Evolutionary conservation across 2,888 invertebrate species (phyloP).

Genomic region (Napeogenes sylphis): DNA sequence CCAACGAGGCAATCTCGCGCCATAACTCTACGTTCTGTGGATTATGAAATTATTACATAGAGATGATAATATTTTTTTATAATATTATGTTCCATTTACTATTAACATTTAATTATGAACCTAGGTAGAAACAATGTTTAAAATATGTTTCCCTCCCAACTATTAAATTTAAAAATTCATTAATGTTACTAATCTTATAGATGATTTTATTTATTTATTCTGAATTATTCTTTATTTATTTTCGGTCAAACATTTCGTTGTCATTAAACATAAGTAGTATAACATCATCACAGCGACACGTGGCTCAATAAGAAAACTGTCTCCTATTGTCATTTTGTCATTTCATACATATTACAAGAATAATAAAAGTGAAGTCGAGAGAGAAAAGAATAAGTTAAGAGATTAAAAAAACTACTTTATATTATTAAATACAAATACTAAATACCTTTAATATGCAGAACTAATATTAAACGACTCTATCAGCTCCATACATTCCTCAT

Average conservation of each 20-base stretch:
- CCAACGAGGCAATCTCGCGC: slow-evolving; percentile 51
- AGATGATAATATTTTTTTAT: slow-evolving; percentile 18
- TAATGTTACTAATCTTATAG: too few relatives aligned
- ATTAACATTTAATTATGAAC: not conserved
- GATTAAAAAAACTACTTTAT: too few relatives aligned
- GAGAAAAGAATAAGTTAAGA: not conserved
- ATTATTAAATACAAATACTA: too few relatives aligned
- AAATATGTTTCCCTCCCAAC: not conserved
- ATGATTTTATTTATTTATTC: too few relatives aligned
- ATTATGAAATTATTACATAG: slow-evolving; percentile 24
- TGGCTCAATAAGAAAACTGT: too few relatives aligned
- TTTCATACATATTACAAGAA: not conserved
- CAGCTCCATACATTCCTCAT: slow-evolving; percentile 42
- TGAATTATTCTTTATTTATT: too few relatives aligned
- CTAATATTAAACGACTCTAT: slow-evolving; percentile 14
- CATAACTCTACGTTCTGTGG: slow-evolving; percentile 45
- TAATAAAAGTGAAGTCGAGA: slow-evolving; percentile 15
- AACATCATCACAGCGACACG: too few relatives aligned
- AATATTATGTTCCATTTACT: not conserved
- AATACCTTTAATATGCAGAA: not conserved
- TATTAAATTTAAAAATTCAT: too few relatives aligned
- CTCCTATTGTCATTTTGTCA: not conserved
- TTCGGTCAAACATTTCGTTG: too few relatives aligned
- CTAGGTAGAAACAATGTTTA: not conserved
- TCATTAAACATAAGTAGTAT: too few relatives aligned